Conservation (phyloP, 2,797 vertebrate genomes). For the Ambastaia sidthimunki region DNA sequence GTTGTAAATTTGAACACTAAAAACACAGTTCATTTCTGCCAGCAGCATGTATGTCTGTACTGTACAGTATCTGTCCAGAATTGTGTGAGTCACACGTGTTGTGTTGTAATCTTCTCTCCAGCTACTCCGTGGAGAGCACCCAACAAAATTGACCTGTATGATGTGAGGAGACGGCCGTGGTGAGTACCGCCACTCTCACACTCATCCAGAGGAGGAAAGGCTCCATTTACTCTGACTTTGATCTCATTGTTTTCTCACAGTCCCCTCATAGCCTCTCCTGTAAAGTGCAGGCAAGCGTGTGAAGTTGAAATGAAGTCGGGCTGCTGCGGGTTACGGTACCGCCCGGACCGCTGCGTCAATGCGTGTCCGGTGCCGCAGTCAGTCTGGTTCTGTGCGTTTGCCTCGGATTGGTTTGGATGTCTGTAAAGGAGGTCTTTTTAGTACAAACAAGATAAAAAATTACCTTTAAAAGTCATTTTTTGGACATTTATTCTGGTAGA, state of each 20-base stretch:
- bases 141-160: slow-evolving; percentile 98
- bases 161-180: slow-evolving; percentile 96
- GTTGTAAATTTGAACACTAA: too few relatives aligned
- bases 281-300: slow-evolving; percentile 44
- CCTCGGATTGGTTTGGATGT: background rate
- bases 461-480: background rate
- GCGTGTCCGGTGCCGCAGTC: background rate
- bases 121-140: slow-evolving; percentile 95
- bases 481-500: background rate
- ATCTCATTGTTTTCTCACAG: slow-evolving; percentile 40
- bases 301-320: slow-evolving; percentile 35
- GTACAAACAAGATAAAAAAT: background rate
- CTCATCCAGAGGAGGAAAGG: slow-evolving; percentile 5
- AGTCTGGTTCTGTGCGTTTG: too few relatives aligned
- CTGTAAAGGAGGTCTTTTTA: background rate
- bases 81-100: background rate
- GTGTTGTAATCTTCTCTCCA: slow-evolving; percentile 65
- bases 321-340: background rate
- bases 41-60: too few relatives aligned
- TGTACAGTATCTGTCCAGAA: too few relatives aligned
- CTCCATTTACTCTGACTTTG: slow-evolving; percentile 34
- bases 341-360: slow-evolving; percentile 16
- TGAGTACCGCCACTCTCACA: slow-evolving; percentile 71
- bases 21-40: too few relatives aligned
- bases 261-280: slow-evolving; percentile 15